Conservation (phyloP, 2,888 invertebrate species). For the Catonia carolina region DNA sequence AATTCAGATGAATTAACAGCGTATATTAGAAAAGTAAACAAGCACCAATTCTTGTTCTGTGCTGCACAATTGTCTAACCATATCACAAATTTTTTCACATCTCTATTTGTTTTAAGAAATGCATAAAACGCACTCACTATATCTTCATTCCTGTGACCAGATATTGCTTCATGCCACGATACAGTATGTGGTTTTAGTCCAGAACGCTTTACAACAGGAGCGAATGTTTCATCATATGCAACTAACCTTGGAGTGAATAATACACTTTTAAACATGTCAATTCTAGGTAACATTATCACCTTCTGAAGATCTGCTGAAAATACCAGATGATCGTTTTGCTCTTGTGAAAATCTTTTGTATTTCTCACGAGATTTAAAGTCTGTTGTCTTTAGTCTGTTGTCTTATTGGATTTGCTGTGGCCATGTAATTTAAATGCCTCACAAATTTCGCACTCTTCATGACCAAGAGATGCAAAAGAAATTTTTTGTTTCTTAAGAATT, state of each 20-base stretch:
- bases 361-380: constrained; percentile 1
- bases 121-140: constrained; percentile 19
- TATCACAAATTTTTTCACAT: constrained; percentile 9
- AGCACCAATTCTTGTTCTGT: constrained; percentile 22
- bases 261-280: constrained; percentile 33
- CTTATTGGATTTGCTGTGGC: constrained; percentile 9
- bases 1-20: constrained; percentile 10
- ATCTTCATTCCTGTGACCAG: constrained; percentile 24
- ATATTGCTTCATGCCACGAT: constrained; percentile 20
- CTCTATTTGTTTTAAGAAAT: constrained; percentile 14
- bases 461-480: constrained; percentile 21
- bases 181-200: constrained; percentile 16
- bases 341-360: background rate
- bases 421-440: constrained; percentile 8
- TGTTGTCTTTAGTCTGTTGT: too few species aligned
- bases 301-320: constrained; percentile 20
- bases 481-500: constrained; percentile 15
- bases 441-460: constrained; percentile 8
- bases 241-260: constrained; percentile 31
- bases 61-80: constrained; percentile 21
- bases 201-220: constrained; percentile 30
- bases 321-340: background rate
- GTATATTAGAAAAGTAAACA: constrained; percentile 13
- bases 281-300: constrained; percentile 34
- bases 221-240: constrained; percentile 33